Evolutionary conservation across 2,113 vertebrate species (phyloP), one percentile per base, ranked within the genome.

Genomic region (Burhinus bistriatus): DNA sequence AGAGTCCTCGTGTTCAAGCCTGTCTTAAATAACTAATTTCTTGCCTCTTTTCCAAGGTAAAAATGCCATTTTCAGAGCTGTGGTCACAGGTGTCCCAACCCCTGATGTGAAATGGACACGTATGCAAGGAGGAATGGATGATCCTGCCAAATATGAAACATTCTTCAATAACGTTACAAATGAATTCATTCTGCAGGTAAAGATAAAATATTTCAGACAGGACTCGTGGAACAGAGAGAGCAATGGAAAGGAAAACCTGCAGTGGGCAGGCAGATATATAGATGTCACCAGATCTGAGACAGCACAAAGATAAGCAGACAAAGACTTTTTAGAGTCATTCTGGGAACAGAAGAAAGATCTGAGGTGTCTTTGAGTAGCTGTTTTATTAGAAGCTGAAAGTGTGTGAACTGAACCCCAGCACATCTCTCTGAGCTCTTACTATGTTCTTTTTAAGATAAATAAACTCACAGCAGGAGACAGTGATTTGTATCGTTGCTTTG

Each of bases 151-250:
- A 97, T 99, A 98, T 52, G 88, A 97, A 76, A 97, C 51, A n/a
- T 98, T 85, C 82, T 98, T 98, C 13, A 72, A 97, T 34, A 92
- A 95, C 0, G 87, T 82, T 29, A 96, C 98, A 30, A 97, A 96
- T 38, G 99, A 99, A 86, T 95, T 98, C 5, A 54, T 97, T 72
- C 95, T 99, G 51, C 97, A 99, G 98, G 99, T 99, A 84, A 97
- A 97, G 12, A 51, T 59, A 38, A 87, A 71, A 27, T 64, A 45
- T 19, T 82, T 59, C 42, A 64, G 40, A 55, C 11, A 57, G 11
- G 26, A n/a, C 32, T 83, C 25, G 11, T 27, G 38, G 22, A 64
- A 51, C 51, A 64, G 44, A 55, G 66, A 68, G 36, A 38, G 40
- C 76, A 73, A 38, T 23, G 21, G 22, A 25, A 59, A 64, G 45